A percentile compares a stretch with the other conserved stretches of the same genome.
phyloP scores from a whole-genome alignment of 2,797 vertebrate species.

The Ataeniobius toweri region DNA sequence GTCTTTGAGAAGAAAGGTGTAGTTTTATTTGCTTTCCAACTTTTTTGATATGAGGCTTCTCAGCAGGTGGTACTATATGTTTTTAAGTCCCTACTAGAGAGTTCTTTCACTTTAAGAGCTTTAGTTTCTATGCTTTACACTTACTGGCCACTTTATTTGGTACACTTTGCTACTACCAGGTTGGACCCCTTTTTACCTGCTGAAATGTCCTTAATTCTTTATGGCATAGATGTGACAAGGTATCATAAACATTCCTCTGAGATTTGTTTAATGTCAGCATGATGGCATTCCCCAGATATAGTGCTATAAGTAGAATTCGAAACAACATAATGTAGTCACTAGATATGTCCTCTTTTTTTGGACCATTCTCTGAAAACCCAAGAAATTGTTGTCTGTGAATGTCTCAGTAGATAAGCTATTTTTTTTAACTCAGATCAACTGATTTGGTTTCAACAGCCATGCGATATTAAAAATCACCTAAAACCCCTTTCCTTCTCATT shows the following conservation, averaged over 20 bases:
- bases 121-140: not conserved
- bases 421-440: too few species aligned
- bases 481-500: too few species aligned
- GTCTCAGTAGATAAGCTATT: not conserved
- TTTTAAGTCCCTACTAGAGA: constrained; percentile 42
- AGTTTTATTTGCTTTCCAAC: constrained; percentile 45
- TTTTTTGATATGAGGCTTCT: constrained; percentile 42
- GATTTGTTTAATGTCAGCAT: not conserved
- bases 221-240: too few species aligned
- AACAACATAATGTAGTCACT: too few species aligned
- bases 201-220: not conserved
- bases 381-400: not conserved
- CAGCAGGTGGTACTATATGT: constrained; percentile 50
- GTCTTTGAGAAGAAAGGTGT: constrained; percentile 15
- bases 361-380: not conserved
- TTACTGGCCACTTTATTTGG: not conserved
- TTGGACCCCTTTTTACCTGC: not conserved
- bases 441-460: too few species aligned
- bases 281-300: too few species aligned
- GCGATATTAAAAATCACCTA: too few species aligned
- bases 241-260: not conserved
- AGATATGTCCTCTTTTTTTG: not conserved
- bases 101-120: too few species aligned
- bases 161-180: not conserved
- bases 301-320: too few species aligned